Conservation (phyloP, 1,140 invertebrate species). For the Hypsibius dujardini region DNA sequence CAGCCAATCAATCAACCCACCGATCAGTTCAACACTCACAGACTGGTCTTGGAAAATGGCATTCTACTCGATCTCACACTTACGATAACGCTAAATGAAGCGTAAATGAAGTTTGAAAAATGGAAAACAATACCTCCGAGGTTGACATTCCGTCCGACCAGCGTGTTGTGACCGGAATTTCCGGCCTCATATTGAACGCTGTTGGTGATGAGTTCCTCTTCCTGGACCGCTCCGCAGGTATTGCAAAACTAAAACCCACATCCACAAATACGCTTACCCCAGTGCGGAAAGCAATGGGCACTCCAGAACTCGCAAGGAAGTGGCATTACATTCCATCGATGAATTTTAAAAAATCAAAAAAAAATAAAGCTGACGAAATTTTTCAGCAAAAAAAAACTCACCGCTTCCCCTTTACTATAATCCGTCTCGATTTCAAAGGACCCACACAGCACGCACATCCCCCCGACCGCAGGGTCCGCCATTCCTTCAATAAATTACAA, state of each 20-base stretch:
- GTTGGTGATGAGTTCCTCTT: constrained; percentile 11
- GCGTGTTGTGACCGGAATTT: constrained; percentile 2
- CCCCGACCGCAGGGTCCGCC: too few species aligned
- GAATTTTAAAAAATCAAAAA: too few species aligned
- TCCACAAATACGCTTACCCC: too few species aligned
- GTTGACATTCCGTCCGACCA: not conserved
- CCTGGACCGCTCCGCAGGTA: not conserved
- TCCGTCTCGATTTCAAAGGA: constrained; percentile 5
- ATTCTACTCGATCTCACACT: too few species aligned
- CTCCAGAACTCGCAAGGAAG: too few species aligned
- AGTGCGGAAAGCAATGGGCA: too few species aligned
- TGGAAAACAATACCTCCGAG: not conserved
- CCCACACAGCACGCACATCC: not conserved
- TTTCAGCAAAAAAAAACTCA: not conserved
- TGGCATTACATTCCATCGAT: too few species aligned
- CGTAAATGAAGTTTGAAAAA: too few species aligned
- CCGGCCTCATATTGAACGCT: constrained; percentile 12
- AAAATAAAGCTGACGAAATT: not conserved
- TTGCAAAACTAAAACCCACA: not conserved
- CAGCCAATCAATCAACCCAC: too few species aligned
- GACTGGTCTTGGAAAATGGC: too few species aligned
- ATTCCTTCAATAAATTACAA: not conserved
- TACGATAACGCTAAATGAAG: too few species aligned
- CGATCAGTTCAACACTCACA: too few species aligned
- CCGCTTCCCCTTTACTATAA: not conserved